A percentile compares a stretch with the other conserved stretches of the same genome.
Evolutionary conservation across 1,140 invertebrate genomes (phyloP).

Genomic region (Hypsibius dujardini): DNA sequence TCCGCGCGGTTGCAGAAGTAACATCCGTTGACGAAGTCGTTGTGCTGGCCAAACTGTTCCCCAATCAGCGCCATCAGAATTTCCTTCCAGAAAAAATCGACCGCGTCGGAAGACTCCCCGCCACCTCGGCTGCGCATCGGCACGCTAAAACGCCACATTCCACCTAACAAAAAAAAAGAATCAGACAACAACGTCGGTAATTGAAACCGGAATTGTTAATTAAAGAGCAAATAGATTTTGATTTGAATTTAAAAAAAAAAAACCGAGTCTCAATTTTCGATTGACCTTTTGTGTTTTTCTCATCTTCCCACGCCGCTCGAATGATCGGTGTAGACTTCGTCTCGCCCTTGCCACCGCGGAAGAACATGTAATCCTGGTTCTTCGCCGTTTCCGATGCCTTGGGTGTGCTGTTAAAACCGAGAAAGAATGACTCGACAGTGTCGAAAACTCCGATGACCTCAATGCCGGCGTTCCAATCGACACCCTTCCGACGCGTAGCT

Average conservation of each 20-base stretch:
- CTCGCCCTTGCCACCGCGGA: conserved; percentile 1
- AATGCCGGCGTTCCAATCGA: not conserved
- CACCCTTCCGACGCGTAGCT: not conserved
- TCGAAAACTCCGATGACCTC: not conserved
- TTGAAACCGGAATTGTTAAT: not conserved
- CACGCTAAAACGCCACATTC: not conserved
- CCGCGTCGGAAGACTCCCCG: not conserved
- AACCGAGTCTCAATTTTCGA: not conserved
- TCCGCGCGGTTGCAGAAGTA: conserved; percentile 8
- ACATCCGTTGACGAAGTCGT: conserved; percentile 17
- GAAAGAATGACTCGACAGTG: conserved; percentile 1
- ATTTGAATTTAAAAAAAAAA: not conserved
- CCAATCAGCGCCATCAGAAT: conserved; percentile 20
- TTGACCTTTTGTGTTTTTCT: not conserved
- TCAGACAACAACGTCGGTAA: not conserved
- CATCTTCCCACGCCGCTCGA: not conserved
- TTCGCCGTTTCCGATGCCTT: not conserved
- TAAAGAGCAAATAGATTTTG: not conserved
- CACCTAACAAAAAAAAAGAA: not conserved
- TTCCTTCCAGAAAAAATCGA: conserved; percentile 18
- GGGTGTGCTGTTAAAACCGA: not conserved
- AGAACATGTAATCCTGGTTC: conserved; percentile 11
- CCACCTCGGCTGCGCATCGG: not conserved
- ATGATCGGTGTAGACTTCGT: not conserved
- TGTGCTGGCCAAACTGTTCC: conserved; percentile 19